A percentile compares a stretch with the other conserved stretches of the same genome.
phyloP scores from a whole-genome alignment of 2,888 invertebrate genomes.

The Pollenia amentaria region DNA sequence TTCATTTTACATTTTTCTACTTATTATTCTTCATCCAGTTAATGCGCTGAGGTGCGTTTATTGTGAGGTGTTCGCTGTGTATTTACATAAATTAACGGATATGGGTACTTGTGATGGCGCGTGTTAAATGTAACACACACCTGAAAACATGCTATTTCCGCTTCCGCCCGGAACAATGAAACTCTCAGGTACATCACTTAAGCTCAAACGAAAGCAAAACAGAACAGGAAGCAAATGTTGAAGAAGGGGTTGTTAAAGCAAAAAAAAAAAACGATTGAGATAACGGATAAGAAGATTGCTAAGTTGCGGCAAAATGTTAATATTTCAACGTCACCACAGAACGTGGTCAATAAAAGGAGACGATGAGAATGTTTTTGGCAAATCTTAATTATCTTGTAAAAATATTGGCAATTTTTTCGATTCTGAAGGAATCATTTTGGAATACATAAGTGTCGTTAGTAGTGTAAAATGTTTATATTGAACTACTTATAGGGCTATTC shows the following conservation, averaged over 20 bases:
- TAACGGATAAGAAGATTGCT: not conserved
- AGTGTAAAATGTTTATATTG: too few species aligned
- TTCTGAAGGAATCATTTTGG: too few species aligned
- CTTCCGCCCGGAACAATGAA: conserved; percentile 37
- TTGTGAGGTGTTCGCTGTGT: not conserved
- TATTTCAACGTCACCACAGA: not conserved
- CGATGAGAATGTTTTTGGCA: too few species aligned
- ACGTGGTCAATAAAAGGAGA: not conserved
- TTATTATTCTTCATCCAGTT: not conserved
- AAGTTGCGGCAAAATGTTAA: not conserved
- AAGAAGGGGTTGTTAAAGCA: not conserved
- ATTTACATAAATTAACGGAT: conserved; percentile 65
- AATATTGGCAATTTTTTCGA: too few species aligned
- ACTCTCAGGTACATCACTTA: not conserved
- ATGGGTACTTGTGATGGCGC: conserved; percentile 37
- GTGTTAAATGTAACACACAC: conserved; percentile 46
- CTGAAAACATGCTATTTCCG: conserved; percentile 52
- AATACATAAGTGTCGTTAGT: too few species aligned
- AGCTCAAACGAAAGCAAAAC: not conserved
- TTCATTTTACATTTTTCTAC: conserved; percentile 10
- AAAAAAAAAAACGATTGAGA: not conserved
- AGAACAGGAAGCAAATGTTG: conserved; percentile 10
- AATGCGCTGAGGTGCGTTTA: not conserved
- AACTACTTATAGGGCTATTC: too few species aligned
- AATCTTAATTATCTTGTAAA: too few species aligned